Base-by-base conservation (phyloP, 2,888 invertebrate genomes). In the Eupithecia inturbata region DNA sequence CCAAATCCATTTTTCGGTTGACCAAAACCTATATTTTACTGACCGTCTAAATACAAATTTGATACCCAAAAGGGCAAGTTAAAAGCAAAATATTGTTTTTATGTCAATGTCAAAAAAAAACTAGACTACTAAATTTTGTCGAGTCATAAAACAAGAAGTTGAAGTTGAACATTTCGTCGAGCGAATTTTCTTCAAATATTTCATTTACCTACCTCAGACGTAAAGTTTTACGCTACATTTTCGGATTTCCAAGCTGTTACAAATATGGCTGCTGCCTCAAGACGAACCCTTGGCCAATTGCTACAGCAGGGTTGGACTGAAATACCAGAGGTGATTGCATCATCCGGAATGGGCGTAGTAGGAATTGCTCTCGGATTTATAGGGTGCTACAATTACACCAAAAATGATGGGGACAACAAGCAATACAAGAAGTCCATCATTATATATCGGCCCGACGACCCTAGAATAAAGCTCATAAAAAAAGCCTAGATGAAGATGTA, bases 251-350 rank as follows among this genome's bases (percentile, higher is more conserved):
- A 31, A 62, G 19, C 28, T 9, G 6, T 12, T 53, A 53, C 19
- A 19, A 70, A 16, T 41, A 92, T 92, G 92, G 88, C 91, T 81
- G 85, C 85, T 71, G 91, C 88, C 60, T 82, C 92, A 39, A 87
- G 93, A 79, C 85, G 91, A 49, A 84, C 91, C 16, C 66, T 94
- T 12, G 87, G 90, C 10, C 94, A 94, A 77, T 80, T 94, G 39
- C 71, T 93, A 1, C 86, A 88, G 78, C 94, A 94, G 72, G 94
- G 92, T 66, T 94, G 97, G 96, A 91, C 95, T 84, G 96, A 97
- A 91, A 96, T 97, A 75, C 97, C 97, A 5, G 97, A 97, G 89
- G 90, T 97, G 67, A 88, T 97, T 62, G 96, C 95, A 39, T 93
- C 96, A 33, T 89, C 95, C 3, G 95, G 95, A 19, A 79, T 96